phyloP scores from a whole-genome alignment of 2,888 invertebrate genomes.

The Xestia xanthographa region DNA sequence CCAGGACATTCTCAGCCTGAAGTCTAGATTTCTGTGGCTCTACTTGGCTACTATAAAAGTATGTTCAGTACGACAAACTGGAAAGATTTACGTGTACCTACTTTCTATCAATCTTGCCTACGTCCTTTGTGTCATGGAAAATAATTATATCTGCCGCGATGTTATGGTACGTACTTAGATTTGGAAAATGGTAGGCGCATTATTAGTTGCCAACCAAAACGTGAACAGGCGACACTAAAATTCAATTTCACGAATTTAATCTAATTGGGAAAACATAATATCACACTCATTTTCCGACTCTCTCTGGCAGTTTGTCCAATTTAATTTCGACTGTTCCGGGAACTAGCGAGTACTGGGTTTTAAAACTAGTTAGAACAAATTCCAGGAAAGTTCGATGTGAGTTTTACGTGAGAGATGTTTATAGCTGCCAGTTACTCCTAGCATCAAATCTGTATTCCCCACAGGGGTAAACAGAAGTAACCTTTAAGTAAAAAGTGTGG shows the following conservation, averaged over 20 bases:
- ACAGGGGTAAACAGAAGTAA: too few relatives aligned
- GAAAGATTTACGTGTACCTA: too few relatives aligned
- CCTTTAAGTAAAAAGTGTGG: not conserved
- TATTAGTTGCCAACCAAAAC: not conserved
- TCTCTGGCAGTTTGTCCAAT: slow-evolving; percentile 3
- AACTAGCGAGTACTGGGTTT: slow-evolving; percentile 16
- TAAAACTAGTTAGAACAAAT: slow-evolving; percentile 16
- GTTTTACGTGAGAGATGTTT: not conserved
- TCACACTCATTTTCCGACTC: not conserved
- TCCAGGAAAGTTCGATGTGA: not conserved
- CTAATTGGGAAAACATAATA: not conserved
- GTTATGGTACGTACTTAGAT: not conserved
- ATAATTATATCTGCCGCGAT: not conserved
- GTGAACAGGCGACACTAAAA: not conserved
- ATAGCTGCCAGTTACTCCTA: not conserved
- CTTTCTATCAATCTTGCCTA: too few relatives aligned
- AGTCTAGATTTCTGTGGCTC: too few relatives aligned
- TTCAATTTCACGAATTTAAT: not conserved
- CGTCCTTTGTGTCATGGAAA: too few relatives aligned
- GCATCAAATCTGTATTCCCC: not conserved
- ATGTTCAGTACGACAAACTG: too few relatives aligned
- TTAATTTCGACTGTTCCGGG: slow-evolving; percentile 2
- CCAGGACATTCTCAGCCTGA: too few relatives aligned
- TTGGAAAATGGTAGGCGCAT: not conserved
- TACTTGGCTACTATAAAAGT: too few relatives aligned